A percentile compares a stretch with the other conserved stretches of the same genome.
Conservation (phyloP, 2,113 vertebrate species). For the Mionectes macconnelli region DNA sequence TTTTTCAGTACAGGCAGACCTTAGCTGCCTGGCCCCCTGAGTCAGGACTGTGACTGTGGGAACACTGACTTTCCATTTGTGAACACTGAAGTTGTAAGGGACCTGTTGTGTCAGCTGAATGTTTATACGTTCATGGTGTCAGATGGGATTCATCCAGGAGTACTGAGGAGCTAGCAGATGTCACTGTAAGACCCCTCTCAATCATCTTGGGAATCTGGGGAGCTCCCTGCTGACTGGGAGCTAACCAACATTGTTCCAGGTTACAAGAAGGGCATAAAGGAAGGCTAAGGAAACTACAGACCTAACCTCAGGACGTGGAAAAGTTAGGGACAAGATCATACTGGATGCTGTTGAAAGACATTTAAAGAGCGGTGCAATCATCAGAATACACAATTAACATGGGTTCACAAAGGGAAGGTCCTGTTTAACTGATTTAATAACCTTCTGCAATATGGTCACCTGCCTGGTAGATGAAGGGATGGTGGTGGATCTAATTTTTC, state of each 20-base stretch:
- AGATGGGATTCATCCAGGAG: not conserved
- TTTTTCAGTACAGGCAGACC: not conserved
- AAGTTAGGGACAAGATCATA: not conserved
- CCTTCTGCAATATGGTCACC: not conserved
- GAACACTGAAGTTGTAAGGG: not conserved
- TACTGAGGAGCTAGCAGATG: not conserved
- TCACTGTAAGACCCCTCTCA: not conserved
- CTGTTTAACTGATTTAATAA: not conserved
- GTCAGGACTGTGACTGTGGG: not conserved
- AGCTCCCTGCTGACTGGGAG: not conserved
- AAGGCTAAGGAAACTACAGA: not conserved
- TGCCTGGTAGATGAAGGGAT: not conserved
- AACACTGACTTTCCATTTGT: not conserved
- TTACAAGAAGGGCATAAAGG: not conserved
- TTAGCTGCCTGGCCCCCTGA: not conserved
- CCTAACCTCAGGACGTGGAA: not conserved
- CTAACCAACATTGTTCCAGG: accelerated
- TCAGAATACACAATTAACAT: accelerated
- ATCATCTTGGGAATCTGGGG: not conserved
- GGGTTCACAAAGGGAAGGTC: not conserved
- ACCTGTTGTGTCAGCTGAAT: not conserved
- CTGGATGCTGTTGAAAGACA: not conserved
- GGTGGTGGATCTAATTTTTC: not conserved
- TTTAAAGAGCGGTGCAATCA: not conserved
- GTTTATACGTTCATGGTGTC: not conserved